Evolutionary conservation across 2,797 vertebrate species (phyloP), one percentile per base, ranked within the genome.

Genomic region (Alexandromys oeconomus): DNA sequence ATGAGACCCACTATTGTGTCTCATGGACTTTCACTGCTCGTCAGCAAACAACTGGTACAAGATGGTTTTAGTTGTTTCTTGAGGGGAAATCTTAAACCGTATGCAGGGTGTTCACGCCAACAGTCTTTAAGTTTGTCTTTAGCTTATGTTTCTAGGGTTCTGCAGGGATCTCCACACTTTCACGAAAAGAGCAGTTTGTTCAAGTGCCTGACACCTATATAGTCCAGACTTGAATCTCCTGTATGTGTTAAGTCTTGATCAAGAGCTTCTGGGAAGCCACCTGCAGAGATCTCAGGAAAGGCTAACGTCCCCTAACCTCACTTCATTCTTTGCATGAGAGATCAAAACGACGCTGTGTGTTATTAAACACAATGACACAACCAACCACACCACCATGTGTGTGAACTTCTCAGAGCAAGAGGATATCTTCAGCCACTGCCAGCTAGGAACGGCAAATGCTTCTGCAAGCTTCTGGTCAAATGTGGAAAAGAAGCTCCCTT

Each of bases 51-150:
- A 91, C 4, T 90, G 92, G 73, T 23, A 1, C 74, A 12, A 29
- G 31, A n/a, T 9, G 76, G 59, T 90, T 80, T 95, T 82, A 86
- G 65, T 93, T 85, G n/a, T 91, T 96, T 87, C 69, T 89, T 84
- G 73, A 95, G 1, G 25, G 84, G 80, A 81, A 89, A 63, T 61
- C 84, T 94, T 91, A 93, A 89, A 43, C 31, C 31, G 3, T 63
- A 19, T 3, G 10, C 81, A 74, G 40, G 59, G 40, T 61, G 57
- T 61, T 89, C 59, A 85, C 8, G 3, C 37, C 51, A 27, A 48
- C 0, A 82, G 73, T 85, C 93, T 94, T 89, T 54, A 81, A 57
- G 63, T 88, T 25, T 95, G 59, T 67, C 84, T 74, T 80, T 77
- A 91, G 79, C 63, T n/a, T 80, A 23, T 48, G 3, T 79, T 43